Percentiles rank a stretch among this genome's conserved stretches.
These are phyloP conservation scores for Orthonyx spaldingii DNA, from an alignment of 2,113 vertebrate species.

Conservation along the genomic window DNA sequence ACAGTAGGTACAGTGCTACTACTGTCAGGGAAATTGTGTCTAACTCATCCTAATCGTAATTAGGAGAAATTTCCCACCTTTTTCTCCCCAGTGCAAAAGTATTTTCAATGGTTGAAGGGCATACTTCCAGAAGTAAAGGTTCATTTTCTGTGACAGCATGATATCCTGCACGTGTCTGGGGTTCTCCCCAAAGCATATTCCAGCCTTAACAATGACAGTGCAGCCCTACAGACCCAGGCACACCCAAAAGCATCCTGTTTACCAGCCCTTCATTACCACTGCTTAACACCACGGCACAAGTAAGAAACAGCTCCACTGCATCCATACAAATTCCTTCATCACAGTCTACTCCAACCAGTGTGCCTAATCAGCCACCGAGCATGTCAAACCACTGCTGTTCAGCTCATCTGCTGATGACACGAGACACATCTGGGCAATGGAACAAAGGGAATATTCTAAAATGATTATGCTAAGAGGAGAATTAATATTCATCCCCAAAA, in stretches of 20 bases:
- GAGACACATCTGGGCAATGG: constrained; percentile 53
- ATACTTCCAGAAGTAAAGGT: neutral
- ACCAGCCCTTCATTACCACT: neutral
- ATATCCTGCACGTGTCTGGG: neutral
- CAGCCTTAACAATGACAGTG: neutral
- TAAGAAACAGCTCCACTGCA: neutral
- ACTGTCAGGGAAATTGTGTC: neutral
- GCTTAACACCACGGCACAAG: neutral
- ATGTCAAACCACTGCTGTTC: constrained; percentile 60
- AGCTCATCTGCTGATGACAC: constrained; percentile 46
- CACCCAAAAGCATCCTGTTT: neutral
- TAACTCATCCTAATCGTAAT: neutral
- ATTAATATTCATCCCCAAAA: constrained; percentile 61
- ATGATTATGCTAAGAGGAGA: constrained; percentile 48
- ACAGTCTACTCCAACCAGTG: neutral
- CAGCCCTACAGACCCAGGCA: neutral
- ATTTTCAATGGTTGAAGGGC: neutral
- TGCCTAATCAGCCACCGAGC: constrained; percentile 11
- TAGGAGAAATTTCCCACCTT: neutral
- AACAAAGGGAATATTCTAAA: constrained; percentile 67
- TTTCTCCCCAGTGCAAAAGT: neutral
- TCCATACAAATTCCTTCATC: neutral
- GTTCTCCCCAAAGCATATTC: neutral
- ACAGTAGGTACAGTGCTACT: neutral
- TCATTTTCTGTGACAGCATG: neutral